A percentile compares a stretch with the other conserved stretches of the same genome.
phyloP scores from a whole-genome alignment of 2,888 invertebrate genomes.

The Carterocephalus palaemon region DNA sequence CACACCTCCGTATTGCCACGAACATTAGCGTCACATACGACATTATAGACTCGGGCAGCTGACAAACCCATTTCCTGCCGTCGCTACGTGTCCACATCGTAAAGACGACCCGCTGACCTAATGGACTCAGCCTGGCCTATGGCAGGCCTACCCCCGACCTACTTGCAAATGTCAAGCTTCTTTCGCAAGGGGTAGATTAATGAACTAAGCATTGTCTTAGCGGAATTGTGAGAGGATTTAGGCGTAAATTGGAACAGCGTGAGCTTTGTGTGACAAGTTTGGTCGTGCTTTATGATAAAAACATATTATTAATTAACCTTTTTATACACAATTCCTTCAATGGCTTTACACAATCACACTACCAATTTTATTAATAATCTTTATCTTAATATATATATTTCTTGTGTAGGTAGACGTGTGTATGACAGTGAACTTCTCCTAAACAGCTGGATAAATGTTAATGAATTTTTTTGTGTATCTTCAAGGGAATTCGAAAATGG shows the following conservation, averaged over 20 bases:
- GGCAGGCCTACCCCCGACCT: conserved; percentile 47
- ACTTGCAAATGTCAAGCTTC: conserved; percentile 51
- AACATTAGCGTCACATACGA: conserved; percentile 2
- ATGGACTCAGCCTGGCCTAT: conserved; percentile 43
- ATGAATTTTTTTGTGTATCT: too few species aligned
- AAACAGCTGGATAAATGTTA: too few species aligned
- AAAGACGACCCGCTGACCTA: conserved; percentile 57
- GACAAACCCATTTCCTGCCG: conserved; percentile 14
- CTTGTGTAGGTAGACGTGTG: too few species aligned
- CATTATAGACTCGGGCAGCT: too few species aligned
- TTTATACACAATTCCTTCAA: neutral
- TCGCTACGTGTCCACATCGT: conserved; percentile 44
- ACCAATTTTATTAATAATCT: neutral
- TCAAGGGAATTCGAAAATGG: too few species aligned
- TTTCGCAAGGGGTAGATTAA: conserved; percentile 32
- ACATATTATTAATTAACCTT: too few species aligned
- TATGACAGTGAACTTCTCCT: too few species aligned
- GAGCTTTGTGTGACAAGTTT: too few species aligned
- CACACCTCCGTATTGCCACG: neutral
- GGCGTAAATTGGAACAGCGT: too few species aligned
- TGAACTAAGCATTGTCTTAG: conserved; percentile 32
- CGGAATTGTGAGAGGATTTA: too few species aligned
- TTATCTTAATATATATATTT: too few species aligned
- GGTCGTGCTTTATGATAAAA: neutral
- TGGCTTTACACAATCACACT: neutral